Evolutionary conservation across 2,797 vertebrate genomes (phyloP).

Genomic region (Muraenolepis orangiensis): DNA sequence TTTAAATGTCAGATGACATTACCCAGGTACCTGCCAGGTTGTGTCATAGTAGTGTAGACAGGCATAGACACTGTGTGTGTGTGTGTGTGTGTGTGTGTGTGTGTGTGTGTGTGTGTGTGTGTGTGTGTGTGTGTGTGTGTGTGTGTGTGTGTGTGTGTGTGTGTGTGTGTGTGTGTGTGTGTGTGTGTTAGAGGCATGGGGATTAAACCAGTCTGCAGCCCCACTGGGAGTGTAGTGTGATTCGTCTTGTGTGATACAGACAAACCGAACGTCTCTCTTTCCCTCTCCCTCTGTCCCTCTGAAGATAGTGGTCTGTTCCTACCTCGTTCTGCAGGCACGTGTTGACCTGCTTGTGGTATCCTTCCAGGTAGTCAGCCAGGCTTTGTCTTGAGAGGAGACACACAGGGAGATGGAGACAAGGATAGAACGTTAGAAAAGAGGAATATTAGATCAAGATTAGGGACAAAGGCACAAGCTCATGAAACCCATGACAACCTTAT

Average conservation of each 20-base stretch:
- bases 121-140: conserved; percentile 11
- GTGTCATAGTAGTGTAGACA: too few relatives aligned
- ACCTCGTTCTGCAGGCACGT: conserved; percentile 87
- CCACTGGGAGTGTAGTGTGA: background rate
- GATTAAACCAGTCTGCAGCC: conserved; percentile 23
- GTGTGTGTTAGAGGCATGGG: conserved; percentile 26
- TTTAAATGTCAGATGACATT: too few relatives aligned
- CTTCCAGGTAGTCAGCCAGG: conserved; percentile 84
- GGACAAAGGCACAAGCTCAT: background rate
- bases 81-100: background rate
- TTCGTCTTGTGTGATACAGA: background rate
- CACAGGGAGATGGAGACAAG: background rate
- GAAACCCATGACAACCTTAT: background rate
- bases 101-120: conserved; percentile 2
- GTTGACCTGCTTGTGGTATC: conserved; percentile 85
- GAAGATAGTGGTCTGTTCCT: conserved; percentile 20
- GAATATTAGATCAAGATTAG: background rate
- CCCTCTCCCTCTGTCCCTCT: background rate
- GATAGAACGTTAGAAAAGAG: background rate
- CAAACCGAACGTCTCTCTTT: background rate
- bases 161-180: background rate
- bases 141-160: background rate
- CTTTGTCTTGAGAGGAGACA: conserved; percentile 74
- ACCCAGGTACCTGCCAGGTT: too few relatives aligned
- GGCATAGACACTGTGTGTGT: background rate